Percentiles rank a stretch among this genome's conserved stretches.
phyloP scores from a whole-genome alignment of 2,888 invertebrate genomes.

The Pollenia labialis region DNA sequence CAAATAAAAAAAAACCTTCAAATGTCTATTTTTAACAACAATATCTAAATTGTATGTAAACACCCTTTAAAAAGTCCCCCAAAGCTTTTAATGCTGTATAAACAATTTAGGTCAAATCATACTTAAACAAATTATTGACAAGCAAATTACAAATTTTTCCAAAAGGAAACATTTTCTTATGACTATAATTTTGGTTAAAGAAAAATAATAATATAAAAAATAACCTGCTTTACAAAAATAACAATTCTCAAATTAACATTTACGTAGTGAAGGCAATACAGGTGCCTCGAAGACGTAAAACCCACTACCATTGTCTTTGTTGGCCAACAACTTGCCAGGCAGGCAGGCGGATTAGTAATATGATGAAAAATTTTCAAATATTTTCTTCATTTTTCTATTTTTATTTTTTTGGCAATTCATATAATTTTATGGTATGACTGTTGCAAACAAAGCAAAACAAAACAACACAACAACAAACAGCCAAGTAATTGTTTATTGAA shows the following conservation, averaged over 20 bases:
- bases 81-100: slow-evolving; percentile 18
- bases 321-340: slow-evolving; percentile 41
- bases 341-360: slow-evolving; percentile 67
- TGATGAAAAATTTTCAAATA: slow-evolving; percentile 60
- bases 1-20: background rate
- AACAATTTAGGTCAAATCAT: slow-evolving; percentile 61
- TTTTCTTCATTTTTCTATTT: slow-evolving; percentile 18
- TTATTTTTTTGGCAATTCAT: slow-evolving; percentile 40
- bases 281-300: slow-evolving; percentile 56
- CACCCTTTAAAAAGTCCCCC: slow-evolving; percentile 34
- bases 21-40: background rate
- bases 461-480: background rate
- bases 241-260: slow-evolving; percentile 70
- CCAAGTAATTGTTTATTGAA: slow-evolving; percentile 72
- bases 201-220: slow-evolving; percentile 27
- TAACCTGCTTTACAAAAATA: slow-evolving; percentile 61
- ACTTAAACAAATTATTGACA: slow-evolving; percentile 63
- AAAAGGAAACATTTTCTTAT: slow-evolving; percentile 36
- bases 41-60: background rate
- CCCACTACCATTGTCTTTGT: slow-evolving; percentile 59
- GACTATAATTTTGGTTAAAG: slow-evolving; percentile 45
- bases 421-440: slow-evolving; percentile 62
- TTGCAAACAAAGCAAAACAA: slow-evolving; percentile 18
- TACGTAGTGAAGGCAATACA: slow-evolving; percentile 42
- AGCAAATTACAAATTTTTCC: slow-evolving; percentile 42